Conservation (phyloP, 2,113 vertebrate species). For the Etheostoma spectabile region DNA sequence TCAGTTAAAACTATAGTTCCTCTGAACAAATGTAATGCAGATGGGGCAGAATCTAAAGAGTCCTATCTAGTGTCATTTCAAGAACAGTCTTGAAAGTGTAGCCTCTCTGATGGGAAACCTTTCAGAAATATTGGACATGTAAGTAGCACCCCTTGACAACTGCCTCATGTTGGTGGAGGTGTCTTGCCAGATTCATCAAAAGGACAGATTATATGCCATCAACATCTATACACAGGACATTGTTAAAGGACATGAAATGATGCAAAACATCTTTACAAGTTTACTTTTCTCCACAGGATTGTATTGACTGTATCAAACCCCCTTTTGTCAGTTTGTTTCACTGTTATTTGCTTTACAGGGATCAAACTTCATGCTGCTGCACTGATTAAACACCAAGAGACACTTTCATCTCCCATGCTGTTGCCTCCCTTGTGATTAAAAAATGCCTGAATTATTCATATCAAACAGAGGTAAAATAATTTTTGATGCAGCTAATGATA, state of each 20-base stretch:
- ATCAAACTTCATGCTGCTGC: neutral
- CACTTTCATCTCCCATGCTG: neutral
- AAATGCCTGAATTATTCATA: constrained; percentile 63
- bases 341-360: constrained; percentile 6
- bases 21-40: neutral
- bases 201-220: neutral
- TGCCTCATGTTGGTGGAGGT: neutral
- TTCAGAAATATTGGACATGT: neutral
- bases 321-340: neutral
- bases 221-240: neutral
- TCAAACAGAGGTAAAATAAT: neutral
- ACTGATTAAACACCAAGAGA: constrained; percentile 28
- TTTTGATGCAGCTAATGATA: constrained; percentile 50
- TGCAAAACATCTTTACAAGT: neutral
- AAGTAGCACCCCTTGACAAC: neutral
- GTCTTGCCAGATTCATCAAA: neutral
- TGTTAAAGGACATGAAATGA: neutral
- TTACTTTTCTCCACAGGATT: constrained; percentile 12
- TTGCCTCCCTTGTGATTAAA: constrained; percentile 28
- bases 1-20: neutral
- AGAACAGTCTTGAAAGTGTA: neutral
- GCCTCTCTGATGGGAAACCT: neutral
- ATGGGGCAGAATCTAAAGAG: neutral
- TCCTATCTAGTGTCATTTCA: neutral
- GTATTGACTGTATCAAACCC: constrained; percentile 3